Evolutionary conservation across 2,888 invertebrate genomes (phyloP), one percentile per base, ranked within the genome.

Genomic region (Dryadula phaetusa): DNA sequence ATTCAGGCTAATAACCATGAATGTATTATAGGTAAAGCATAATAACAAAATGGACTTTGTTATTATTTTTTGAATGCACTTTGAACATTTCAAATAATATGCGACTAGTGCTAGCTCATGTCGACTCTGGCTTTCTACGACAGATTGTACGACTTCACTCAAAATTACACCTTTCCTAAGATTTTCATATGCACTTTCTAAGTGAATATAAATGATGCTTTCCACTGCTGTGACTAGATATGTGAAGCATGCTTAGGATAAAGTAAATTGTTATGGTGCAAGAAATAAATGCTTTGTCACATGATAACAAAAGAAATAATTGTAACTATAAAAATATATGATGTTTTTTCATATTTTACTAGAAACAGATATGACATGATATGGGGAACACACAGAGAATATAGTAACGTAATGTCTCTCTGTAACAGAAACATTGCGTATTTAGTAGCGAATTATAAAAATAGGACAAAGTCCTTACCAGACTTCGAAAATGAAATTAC

Each of bases 111-210:
- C 7, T 34, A 25, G 16, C 20, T 22, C 22, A 12, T 32, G 10
- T 34, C 3, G 16, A 49, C n/a, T 6, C 1, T 32, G 18, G 53
- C 58, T 67, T 67, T 67, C 67, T 67, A 62, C 44, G 7, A n/a
- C 22, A 47, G 14, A 46, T 44, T 22, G 25, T 37, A 44, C 52
- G 64, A 67, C 60, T 67, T 64, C 37, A 46, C 58, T 58, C 44
- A 37, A 67, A 67, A 67, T 67, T 60, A 20, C 58, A 65, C 42
- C 40, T 58, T 42, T 63, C 58, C 62, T 42, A 62, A 65, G 49
- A 58, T 64, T 44, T 61, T 32, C 62, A 58, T 47, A 42, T 58
- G 34, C 62, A 47, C 66, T 66, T 66, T 66, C 66, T 60, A 64
- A 25, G 28, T 54, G 40, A 18, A 32, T 46, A 54, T 37, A 37